These are phyloP conservation scores for Syritta pipiens DNA, from an alignment of 2,888 invertebrate species.

Conservation along the genomic window DNA sequence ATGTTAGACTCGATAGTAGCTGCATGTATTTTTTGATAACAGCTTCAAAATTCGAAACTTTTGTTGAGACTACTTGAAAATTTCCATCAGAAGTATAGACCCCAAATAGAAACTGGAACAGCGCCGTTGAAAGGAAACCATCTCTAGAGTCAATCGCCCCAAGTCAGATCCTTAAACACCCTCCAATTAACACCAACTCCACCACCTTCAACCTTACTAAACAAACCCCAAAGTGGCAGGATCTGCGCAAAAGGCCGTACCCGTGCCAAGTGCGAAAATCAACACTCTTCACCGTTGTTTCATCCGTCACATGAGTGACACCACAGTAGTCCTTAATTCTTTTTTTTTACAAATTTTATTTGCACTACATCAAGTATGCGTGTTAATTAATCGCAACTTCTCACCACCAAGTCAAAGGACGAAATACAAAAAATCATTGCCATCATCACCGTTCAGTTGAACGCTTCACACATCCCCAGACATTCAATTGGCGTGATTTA, in stretches of 20 bases:
- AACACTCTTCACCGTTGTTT: slow-evolving; percentile 29
- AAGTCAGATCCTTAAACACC: too few species aligned
- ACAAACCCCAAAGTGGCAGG: too few species aligned
- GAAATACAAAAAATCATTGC: too few species aligned
- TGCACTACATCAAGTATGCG: slow-evolving; percentile 38
- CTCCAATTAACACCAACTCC: slow-evolving; percentile 1
- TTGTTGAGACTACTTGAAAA: too few species aligned
- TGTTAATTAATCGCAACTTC: slow-evolving; percentile 59
- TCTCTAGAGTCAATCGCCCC: too few species aligned
- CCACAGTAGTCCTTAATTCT: background rate
- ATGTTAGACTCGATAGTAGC: background rate
- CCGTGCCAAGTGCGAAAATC: slow-evolving; percentile 33
- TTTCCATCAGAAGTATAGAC: too few species aligned
- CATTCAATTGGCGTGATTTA: slow-evolving; percentile 59
- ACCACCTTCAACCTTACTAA: too few species aligned
- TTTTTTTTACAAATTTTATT: background rate
- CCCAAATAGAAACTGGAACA: too few species aligned
- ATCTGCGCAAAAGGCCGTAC: slow-evolving; percentile 26
- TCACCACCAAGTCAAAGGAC: slow-evolving; percentile 18
- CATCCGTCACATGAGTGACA: background rate
- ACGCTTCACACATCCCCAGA: slow-evolving; percentile 21
- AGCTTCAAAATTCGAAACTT: too few species aligned
- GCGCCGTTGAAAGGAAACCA: too few species aligned
- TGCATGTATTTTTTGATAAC: background rate
- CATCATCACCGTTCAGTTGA: too few species aligned